Evolutionary conservation across 1,140 invertebrate genomes (phyloP), one percentile per base, ranked within the genome.

Genomic region (Sycophila sp.): DNA sequence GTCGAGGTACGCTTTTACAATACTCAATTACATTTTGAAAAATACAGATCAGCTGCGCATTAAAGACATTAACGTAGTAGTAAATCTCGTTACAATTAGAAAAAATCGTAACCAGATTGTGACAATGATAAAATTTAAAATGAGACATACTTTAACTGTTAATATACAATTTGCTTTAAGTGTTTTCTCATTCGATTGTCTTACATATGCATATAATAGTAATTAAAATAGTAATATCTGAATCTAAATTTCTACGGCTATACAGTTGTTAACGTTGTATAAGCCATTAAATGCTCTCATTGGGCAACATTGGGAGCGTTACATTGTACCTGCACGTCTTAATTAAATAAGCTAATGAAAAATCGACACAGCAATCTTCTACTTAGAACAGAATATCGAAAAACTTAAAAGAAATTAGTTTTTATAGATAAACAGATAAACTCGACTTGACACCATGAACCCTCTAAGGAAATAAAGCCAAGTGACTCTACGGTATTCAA

Each of bases 1-100:
- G 58, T 71, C 62, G 51, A 47, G 59, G 59, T 69, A 63, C 68
- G 59, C 56, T 63, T 69, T 69, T 26, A 71, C 59, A 71, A 71
- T 63, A 40, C 51, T 71, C 53, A 30, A 63, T 64, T n/a, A n/a
- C n/a, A 69, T 28, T 60, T 36, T 53, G 49, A 51, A 70, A 63
- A 19, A 63, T 70, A 70, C 49, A 64, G 56, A 63, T 36, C 38
- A 64, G 60, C 32, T 59, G 60, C 53, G 65, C 51, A 58, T 65
- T 71, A 45, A 26, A 64, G 40, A 58, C 38, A 63, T 49, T 30
- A 70, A 63, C 69, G 34, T 58, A 65, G 30, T 26, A 17, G 49
- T 56, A 55, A 69, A 34, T 56, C 49, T 56, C 28, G 28, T 56
- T 63, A 58, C 4, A 45, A 34, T 45, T 62, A 34, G 51, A 15